These are phyloP conservation scores for Amiota mariae DNA, from an alignment of 2,888 invertebrate genomes.

Conservation along the genomic window DNA sequence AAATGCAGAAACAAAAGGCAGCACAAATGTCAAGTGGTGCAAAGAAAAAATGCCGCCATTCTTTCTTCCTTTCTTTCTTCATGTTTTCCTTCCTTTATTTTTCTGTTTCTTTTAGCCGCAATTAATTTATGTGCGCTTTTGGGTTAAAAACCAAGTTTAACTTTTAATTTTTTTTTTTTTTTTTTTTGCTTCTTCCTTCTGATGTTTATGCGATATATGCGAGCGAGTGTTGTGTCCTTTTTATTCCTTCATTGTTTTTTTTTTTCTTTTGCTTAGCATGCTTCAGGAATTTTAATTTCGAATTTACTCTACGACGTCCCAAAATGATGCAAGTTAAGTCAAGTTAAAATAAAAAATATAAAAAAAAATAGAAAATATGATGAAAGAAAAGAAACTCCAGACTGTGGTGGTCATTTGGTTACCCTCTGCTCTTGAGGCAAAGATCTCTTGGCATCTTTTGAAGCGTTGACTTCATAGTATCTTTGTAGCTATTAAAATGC, in stretches of 20 bases:
- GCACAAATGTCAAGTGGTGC: conserved; percentile 17
- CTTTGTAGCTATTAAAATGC: conserved; percentile 1
- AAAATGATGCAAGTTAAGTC: background rate
- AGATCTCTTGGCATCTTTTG: no score
- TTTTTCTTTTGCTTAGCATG: conserved; percentile 48
- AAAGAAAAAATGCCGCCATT: conserved; percentile 1
- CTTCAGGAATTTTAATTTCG: conserved; percentile 63
- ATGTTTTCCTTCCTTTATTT: no score
- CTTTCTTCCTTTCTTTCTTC: background rate
- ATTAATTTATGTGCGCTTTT: conserved; percentile 62
- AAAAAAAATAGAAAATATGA: conserved; percentile 51
- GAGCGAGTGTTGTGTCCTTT: conserved; percentile 4
- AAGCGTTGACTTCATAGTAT: no score
- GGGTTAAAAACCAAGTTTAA: conserved; percentile 33
- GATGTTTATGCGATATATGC: conserved; percentile 51
- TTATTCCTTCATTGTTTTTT: conserved; percentile 21
- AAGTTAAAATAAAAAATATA: conserved; percentile 28
- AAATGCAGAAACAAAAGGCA: conserved; percentile 33
- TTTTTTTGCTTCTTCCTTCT: no score
- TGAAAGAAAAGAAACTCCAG: conserved; percentile 40
- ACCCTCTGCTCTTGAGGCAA: no score
- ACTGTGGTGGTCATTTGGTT: conserved; percentile 48
- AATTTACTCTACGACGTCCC: conserved; percentile 48
- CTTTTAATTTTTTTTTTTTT: conserved; percentile 5
- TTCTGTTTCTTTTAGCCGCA: conserved; percentile 46